A percentile compares a stretch with the other conserved stretches of the same genome.
Evolutionary conservation across 2,113 vertebrate genomes (phyloP).

Genomic region (Ameiurus melas): DNA sequence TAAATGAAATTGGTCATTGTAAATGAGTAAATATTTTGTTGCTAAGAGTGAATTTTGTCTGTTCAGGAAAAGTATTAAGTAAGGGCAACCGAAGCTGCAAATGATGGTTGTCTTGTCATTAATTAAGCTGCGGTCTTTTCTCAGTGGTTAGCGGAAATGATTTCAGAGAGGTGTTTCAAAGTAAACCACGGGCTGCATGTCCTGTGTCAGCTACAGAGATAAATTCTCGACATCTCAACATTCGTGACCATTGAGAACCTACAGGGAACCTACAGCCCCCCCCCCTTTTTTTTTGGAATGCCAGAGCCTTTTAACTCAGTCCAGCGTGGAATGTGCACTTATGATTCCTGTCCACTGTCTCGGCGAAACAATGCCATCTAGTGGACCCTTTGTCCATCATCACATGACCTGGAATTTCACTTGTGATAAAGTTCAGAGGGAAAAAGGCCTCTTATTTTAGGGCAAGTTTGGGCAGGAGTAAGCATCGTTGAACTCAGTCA

Average conservation of each 20-base stretch:
- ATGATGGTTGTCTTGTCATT: background rate
- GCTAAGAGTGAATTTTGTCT: background rate
- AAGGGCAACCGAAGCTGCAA: background rate
- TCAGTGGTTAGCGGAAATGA: background rate
- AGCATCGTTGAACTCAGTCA: background rate
- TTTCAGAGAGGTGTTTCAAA: background rate
- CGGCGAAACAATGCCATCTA: conserved; percentile 34
- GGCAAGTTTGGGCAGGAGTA: background rate
- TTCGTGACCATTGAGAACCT: background rate
- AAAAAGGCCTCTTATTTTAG: background rate
- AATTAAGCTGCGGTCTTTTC: background rate
- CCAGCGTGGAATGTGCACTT: conserved; percentile 29
- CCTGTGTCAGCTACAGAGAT: conserved; percentile 8
- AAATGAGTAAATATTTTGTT: background rate
- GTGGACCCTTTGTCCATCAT: conserved; percentile 4
- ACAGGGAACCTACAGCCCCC: background rate
- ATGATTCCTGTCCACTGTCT: conserved; percentile 13
- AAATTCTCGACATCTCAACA: background rate
- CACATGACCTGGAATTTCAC: conserved; percentile 14
- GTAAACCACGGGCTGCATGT: conserved; percentile 12
- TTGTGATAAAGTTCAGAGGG: background rate
- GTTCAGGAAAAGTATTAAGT: background rate
- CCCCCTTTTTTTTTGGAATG: conserved; percentile 30
- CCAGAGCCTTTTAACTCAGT: conserved; percentile 38
- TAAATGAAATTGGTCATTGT: background rate